These are phyloP conservation scores for Acrossocheilus wenchowensis DNA, from an alignment of 2,797 vertebrate genomes.

Conservation along the genomic window DNA sequence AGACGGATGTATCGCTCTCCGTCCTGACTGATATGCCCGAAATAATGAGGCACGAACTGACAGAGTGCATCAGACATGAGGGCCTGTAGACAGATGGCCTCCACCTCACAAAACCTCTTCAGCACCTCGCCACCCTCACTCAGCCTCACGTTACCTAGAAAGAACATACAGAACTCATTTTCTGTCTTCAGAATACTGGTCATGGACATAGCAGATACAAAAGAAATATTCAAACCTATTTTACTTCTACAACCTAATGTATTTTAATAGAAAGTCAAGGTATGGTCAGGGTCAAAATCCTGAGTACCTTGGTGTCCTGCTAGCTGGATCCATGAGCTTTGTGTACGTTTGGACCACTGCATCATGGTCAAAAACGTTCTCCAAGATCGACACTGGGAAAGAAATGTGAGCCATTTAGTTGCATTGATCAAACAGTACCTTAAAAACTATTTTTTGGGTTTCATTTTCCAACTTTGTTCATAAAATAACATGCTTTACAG, in stretches of 20 bases:
- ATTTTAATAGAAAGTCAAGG: slow-evolving; percentile 2
- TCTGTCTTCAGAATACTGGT: neutral
- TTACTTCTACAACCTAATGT: neutral
- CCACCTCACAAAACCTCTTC: slow-evolving; percentile 84
- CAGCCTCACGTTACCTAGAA: slow-evolving; percentile 84
- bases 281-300: neutral
- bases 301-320: slow-evolving; percentile 86
- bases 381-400: slow-evolving; percentile 81
- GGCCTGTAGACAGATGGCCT: slow-evolving; percentile 81
- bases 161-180: neutral
- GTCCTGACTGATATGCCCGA: slow-evolving; percentile 79
- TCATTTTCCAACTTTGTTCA: neutral
- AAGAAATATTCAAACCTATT: neutral
- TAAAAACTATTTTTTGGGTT: neutral
- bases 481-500: neutral
- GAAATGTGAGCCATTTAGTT: neutral
- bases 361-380: slow-evolving; percentile 86
- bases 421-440: neutral
- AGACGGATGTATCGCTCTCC: slow-evolving; percentile 85
- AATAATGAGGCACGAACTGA: slow-evolving; percentile 85
- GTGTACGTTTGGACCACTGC: slow-evolving; percentile 83
- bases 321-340: slow-evolving; percentile 88
- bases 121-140: slow-evolving; percentile 86
- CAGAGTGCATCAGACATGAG: slow-evolving; percentile 84
- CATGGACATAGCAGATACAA: neutral